These are phyloP conservation scores for Meliscaeva auricollis DNA, from an alignment of 2,888 invertebrate species.

Conservation along the genomic window DNA sequence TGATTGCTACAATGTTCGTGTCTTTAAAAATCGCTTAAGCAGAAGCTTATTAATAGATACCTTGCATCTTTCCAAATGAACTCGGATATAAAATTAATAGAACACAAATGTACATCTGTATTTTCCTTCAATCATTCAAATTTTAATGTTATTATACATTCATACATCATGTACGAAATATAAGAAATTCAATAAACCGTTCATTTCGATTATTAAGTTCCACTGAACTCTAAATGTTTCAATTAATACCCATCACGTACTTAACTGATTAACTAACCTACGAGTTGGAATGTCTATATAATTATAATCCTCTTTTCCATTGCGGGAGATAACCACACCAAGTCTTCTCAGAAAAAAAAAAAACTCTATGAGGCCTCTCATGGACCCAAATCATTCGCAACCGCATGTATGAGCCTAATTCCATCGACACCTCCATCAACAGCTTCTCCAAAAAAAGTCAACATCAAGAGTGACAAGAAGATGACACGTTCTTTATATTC, in stretches of 20 bases:
- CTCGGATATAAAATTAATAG: too few relatives aligned
- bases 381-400: constrained; percentile 19
- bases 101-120: too few relatives aligned
- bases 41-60: too few relatives aligned
- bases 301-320: neutral
- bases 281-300: neutral
- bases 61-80: too few relatives aligned
- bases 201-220: neutral
- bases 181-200: neutral
- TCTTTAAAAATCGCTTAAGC: too few relatives aligned
- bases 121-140: too few relatives aligned
- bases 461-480: constrained; percentile 22
- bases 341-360: constrained; percentile 4
- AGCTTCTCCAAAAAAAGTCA: constrained; percentile 30
- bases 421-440: constrained; percentile 51
- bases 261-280: constrained; percentile 11
- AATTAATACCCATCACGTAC: constrained; percentile 24
- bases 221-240: neutral
- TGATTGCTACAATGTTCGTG: too few relatives aligned
- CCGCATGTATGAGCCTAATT: constrained; percentile 40
- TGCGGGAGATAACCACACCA: constrained; percentile 21
- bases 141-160: too few relatives aligned
- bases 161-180: too few relatives aligned
- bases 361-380: neutral
- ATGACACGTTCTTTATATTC: constrained; percentile 44